Percentiles rank a stretch among this genome's conserved stretches.
phyloP scores from a whole-genome alignment of 2,797 vertebrate genomes.

The Alca torda region DNA sequence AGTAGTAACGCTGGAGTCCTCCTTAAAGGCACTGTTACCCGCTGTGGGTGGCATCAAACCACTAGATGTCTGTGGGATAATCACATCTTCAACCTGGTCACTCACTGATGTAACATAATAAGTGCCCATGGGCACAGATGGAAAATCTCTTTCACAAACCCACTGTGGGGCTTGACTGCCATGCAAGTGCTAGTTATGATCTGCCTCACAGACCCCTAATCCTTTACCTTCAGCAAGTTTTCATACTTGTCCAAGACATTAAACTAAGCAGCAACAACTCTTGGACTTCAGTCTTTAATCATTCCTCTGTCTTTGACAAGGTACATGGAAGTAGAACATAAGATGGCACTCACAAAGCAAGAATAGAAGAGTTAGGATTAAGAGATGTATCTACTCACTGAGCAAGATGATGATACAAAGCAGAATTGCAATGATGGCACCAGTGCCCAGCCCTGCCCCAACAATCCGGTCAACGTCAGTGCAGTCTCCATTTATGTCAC shows the following conservation, averaged over 20 bases:
- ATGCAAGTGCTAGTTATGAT: neutral
- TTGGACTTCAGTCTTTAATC: neutral
- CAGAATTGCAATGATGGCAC: slow-evolving; percentile 95
- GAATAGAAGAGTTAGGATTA: neutral
- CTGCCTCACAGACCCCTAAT: neutral
- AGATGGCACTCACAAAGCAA: neutral
- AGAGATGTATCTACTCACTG: slow-evolving; percentile 79
- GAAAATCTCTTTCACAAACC: neutral
- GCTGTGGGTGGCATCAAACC: neutral
- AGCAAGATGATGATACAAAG: slow-evolving; percentile 96
- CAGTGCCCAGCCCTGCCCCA: slow-evolving; percentile 91
- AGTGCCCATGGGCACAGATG: accelerated
- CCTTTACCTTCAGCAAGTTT: neutral
- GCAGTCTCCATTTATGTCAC: slow-evolving; percentile 94
- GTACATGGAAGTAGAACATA: neutral
- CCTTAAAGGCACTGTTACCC: neutral
- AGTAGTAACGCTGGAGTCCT: neutral
- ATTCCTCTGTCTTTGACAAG: neutral
- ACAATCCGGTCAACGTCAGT: slow-evolving; percentile 92
- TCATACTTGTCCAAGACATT: neutral
- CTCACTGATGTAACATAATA: accelerated
- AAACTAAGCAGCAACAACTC: neutral
- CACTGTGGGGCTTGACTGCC: neutral
- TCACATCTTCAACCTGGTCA: neutral
- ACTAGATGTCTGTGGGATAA: neutral